phyloP scores from a whole-genome alignment of 2,797 vertebrate genomes.

The Propithecus perrieri region DNA sequence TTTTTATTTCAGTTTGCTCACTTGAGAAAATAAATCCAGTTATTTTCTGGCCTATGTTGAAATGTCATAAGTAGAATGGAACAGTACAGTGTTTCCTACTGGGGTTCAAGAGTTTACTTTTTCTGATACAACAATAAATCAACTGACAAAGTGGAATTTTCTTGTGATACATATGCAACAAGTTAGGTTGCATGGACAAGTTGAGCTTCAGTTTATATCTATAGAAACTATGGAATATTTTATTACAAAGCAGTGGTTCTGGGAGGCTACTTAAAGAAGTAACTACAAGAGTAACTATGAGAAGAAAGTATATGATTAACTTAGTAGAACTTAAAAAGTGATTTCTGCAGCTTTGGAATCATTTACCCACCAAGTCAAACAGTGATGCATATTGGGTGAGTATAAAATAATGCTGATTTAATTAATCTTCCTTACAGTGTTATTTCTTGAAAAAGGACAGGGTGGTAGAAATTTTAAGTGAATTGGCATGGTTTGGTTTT shows the following conservation, averaged over 20 bases:
- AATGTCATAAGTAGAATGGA: slow-evolving; percentile 42
- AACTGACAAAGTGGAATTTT: slow-evolving; percentile 71
- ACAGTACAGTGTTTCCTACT: slow-evolving; percentile 10
- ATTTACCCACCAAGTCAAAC: background rate
- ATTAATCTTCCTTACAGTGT: slow-evolving; percentile 31
- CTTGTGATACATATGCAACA: slow-evolving; percentile 58
- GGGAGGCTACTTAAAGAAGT: slow-evolving; percentile 37
- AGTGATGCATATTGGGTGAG: background rate
- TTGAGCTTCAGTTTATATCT: slow-evolving; percentile 6
- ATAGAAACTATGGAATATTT: slow-evolving; percentile 26
- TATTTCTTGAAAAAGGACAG: background rate
- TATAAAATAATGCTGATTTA: slow-evolving; percentile 45
- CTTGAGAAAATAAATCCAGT: slow-evolving; percentile 39
- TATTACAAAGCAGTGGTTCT: slow-evolving; percentile 16
- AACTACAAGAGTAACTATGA: background rate
- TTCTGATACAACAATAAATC: slow-evolving; percentile 63
- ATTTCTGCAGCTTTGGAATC: slow-evolving; percentile 34
- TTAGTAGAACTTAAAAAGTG: background rate
- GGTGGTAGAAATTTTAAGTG: background rate
- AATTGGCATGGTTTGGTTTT: slow-evolving; percentile 11
- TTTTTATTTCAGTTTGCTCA: background rate
- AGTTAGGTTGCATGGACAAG: slow-evolving; percentile 57
- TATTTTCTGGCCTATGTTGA: slow-evolving; percentile 39
- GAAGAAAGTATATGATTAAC: background rate
- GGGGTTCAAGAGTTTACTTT: slow-evolving; percentile 58